phyloP scores from a whole-genome alignment of 2,797 vertebrate genomes.

The Galagoides demidoff region DNA sequence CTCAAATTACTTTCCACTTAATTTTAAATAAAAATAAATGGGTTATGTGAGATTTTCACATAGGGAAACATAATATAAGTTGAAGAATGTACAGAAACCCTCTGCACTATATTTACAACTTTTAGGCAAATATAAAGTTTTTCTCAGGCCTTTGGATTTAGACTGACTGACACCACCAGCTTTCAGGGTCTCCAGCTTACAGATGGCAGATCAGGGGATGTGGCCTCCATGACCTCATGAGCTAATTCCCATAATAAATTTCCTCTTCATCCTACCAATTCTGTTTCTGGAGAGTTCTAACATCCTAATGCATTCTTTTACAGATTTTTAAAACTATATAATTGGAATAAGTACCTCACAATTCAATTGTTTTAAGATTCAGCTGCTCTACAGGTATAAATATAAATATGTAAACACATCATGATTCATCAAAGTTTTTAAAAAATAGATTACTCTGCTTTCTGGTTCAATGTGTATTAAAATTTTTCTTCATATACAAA shows the following conservation, averaged over 20 bases:
- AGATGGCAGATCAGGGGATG: neutral
- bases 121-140: neutral
- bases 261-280: neutral
- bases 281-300: neutral
- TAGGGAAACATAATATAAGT: neutral
- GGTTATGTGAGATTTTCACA: neutral
- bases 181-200: neutral
- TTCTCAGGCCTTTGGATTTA: neutral
- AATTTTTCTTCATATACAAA: conserved; percentile 41
- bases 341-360: neutral
- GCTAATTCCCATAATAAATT: neutral
- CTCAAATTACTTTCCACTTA: conserved; percentile 36
- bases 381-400: neutral
- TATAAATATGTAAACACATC: neutral
- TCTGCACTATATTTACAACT: neutral
- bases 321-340: neutral
- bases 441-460: neutral
- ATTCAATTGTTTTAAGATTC: conserved; percentile 1
- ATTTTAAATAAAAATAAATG: conserved; percentile 19
- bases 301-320: neutral
- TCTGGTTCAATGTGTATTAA: neutral
- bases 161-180: neutral
- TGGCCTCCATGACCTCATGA: neutral
- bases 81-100: neutral
- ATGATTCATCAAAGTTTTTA: neutral